Conservation (phyloP, 1,140 invertebrate species). For the Coenobita brevimanus region DNA sequence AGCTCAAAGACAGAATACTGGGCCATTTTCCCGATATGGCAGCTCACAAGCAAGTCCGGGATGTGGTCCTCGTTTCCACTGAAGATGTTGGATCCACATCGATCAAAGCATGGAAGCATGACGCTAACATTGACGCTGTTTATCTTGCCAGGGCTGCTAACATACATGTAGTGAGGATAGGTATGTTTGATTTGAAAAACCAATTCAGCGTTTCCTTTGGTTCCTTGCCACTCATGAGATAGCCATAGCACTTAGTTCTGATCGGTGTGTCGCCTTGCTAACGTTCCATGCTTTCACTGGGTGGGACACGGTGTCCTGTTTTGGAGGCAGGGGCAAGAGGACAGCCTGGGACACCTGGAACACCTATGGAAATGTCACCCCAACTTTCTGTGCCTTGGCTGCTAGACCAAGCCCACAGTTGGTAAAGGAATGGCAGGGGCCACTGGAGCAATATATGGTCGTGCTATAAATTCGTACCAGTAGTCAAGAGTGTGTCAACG, state of each 20-base stretch:
- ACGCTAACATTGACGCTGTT: too few species aligned
- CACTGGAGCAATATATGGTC: slow-evolving; percentile 36
- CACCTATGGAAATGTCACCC: slow-evolving; percentile 22
- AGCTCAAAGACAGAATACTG: too few species aligned
- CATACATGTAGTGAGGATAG: too few species aligned
- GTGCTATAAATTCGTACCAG: slow-evolving; percentile 22
- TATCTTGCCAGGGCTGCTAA: too few species aligned
- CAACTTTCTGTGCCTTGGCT: slow-evolving; percentile 12
- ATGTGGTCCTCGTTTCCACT: too few species aligned
- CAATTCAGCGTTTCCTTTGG: too few species aligned
- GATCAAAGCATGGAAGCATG: too few species aligned
- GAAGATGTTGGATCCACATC: too few species aligned
- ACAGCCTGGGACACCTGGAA: slow-evolving; percentile 32
- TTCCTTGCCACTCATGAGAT: slow-evolving; percentile 45
- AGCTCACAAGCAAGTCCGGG: too few species aligned
- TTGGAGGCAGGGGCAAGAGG: slow-evolving; percentile 31
- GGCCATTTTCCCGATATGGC: too few species aligned
- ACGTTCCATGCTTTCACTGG: slow-evolving; percentile 46
- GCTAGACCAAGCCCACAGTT: neutral
- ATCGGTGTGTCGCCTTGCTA: slow-evolving; percentile 13
- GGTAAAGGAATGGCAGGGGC: slow-evolving; percentile 36
- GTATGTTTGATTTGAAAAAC: too few species aligned
- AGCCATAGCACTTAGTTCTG: neutral
- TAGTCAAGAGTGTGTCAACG: slow-evolving; percentile 22
- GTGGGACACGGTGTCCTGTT: slow-evolving; percentile 41